Evolutionary conservation across 2,888 invertebrate genomes (phyloP), one percentile per base, ranked within the genome.

Genomic region (Cabera pusaria): DNA sequence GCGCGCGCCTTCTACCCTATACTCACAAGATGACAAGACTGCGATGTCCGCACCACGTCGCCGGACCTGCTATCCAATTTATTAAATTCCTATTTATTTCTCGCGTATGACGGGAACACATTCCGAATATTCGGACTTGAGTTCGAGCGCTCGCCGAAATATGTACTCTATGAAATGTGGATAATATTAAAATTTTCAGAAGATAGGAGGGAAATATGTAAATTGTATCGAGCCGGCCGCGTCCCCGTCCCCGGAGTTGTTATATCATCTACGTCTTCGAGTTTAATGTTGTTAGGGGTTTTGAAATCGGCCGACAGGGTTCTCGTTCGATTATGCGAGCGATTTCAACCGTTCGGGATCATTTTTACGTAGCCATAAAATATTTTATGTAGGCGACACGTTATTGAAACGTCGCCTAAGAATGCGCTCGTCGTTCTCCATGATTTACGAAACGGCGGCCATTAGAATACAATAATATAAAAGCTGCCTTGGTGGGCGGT

Each of bases 141-240:
- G 44, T 40, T 29, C 34, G 34, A 50, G 32, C 9, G 35, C 40
- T 38, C 36, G 17, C 4, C 24, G 26, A 44, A 44, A 47, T 43
- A 35, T 40, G 34, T 40, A 43, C 44, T 51, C 40, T 34, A 38
- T 44, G 42, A 48, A 49, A 51, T 49, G 51, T 48, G 40, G 39
- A 50, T 55, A 44, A 49, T 55, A 52, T 52, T 51, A 51, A 52
- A 52, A 52, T 45, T 47, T 47, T 37, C 41, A 27, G 44, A 33
- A 48, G 43, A 48, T 50, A 44, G 46, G 36, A 40, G 25, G 37
- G 43, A 33, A 48, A 47, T 51, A 54, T 51, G 54, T 51, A 54
- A 54, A 54, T 48, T 42, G 49, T 54, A 51, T 49, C 44, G 48
- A 44, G 43, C 36, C 29, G 20, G 12, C 24, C 22, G 18, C 24